A percentile compares a stretch with the other conserved stretches of the same genome.
Evolutionary conservation across 2,888 invertebrate species (phyloP).

Genomic region (Stratiomys singularior): DNA sequence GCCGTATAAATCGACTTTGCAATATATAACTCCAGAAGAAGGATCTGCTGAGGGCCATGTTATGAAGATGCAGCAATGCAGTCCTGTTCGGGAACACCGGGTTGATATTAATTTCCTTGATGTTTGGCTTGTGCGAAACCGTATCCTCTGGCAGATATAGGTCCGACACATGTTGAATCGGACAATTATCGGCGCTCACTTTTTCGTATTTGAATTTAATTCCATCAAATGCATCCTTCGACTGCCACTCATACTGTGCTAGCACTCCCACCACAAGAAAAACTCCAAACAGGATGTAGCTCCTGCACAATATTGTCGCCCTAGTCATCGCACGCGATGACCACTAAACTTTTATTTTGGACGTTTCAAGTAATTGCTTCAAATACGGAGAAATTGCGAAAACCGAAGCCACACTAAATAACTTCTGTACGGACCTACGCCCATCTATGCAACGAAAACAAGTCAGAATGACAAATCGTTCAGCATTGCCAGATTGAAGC

Average conservation of each 20-base stretch:
- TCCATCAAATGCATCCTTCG: conserved; percentile 89
- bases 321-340: conserved; percentile 23
- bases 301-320: conserved; percentile 56
- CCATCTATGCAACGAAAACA: conserved; percentile 16
- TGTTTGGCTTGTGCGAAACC: conserved; percentile 91
- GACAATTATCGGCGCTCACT: conserved; percentile 88
- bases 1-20: conserved; percentile 88
- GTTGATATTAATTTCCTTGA: conserved; percentile 93
- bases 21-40: conserved; percentile 96
- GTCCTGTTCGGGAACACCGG: conserved; percentile 95
- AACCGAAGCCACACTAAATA: neutral
- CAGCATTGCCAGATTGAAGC: conserved; percentile 21
- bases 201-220: conserved; percentile 84
- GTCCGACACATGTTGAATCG: conserved; percentile 84
- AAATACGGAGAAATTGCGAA: neutral
- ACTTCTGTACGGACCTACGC: conserved; percentile 21
- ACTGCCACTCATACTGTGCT: conserved; percentile 93
- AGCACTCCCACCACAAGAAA: conserved; percentile 71
- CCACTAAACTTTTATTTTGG: neutral
- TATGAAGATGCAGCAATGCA: conserved; percentile 90
- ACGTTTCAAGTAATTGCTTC: neutral
- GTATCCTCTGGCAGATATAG: conserved; percentile 85
- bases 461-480: conserved; percentile 28
- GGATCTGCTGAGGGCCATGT: conserved; percentile 94
- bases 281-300: conserved; percentile 60